Base-by-base conservation (phyloP, 2,113 vertebrate genomes). In the Speoplatyrhinus poulsoni region DNA sequence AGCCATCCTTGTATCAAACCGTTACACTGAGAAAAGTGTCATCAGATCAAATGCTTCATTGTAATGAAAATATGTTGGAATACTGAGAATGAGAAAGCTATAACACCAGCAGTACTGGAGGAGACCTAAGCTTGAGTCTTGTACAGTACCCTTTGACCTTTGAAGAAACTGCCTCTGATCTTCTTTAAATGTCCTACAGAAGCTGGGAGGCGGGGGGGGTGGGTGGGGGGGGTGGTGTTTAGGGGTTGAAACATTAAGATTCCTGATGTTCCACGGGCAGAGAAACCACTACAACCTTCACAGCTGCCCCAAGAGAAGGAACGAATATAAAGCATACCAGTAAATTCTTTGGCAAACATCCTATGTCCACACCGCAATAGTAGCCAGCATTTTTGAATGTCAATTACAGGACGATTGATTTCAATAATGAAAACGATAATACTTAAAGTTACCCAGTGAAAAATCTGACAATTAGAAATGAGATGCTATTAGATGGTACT, bases 91-190 rank as follows among this genome's bases (percentile, higher is more conserved):
- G 19, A 32, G 19, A 32, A 10, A 58, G 10, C 12, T 4, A 57
- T 8, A 32, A 32, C 4, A n/a, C 63, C 17, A 26, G 62, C 15
- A 65, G 32, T 12, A 12, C 13, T 33, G 56, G 50, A 50, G 57
- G 9, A 58, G 26, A 47, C 47, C 54, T 41, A 55, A 2, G 46
- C 15, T 62, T 26, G 11, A 49, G 46, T 49, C 4, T 63, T 10
- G 19, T 49, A 9, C 11, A 50, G 46, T 32, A 56, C 9, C 60
- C 65, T 81, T 64, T 72, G 52, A 78, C 60, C 15, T 46, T 55
- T 41, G n/a, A 55, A 53, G 33, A 46, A n/a, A 41, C 4, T 1
- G 15, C 9, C 69, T 57, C 15, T 62, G 53, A 78, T 82, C 48
- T 6, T 17, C 52, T 56, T 46, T 49, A 32, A 52, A 9, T 26